These are phyloP conservation scores for Xerus rutilus DNA, from an alignment of 2,797 vertebrate species.

Conservation along the genomic window DNA sequence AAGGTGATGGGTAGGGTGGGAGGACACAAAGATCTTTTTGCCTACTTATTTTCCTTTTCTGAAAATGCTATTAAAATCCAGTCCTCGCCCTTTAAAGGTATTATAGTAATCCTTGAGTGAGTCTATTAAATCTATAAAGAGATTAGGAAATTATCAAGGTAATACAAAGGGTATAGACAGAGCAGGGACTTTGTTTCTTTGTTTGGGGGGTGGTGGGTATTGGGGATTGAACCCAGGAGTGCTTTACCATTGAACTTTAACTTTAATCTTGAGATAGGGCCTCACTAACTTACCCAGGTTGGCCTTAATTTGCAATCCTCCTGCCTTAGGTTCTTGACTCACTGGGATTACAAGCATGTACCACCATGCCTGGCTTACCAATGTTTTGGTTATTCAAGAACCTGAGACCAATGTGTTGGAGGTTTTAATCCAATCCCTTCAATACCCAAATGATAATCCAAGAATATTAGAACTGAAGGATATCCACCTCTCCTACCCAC, in stretches of 20 bases:
- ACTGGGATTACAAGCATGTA: too few species aligned
- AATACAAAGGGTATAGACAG: background rate
- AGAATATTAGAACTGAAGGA: background rate
- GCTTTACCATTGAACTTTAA: too few species aligned
- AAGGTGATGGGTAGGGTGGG: background rate
- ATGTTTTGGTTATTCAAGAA: background rate
- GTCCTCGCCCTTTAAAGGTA: background rate
- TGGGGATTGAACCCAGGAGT: too few species aligned
- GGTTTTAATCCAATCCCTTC: background rate
- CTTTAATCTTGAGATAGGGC: too few species aligned
- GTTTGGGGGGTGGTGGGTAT: too few species aligned
- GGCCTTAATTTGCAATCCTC: too few species aligned
- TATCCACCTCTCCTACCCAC: background rate
- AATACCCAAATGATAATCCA: background rate
- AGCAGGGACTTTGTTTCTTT: background rate
- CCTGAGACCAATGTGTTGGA: background rate
- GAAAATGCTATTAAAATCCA: background rate
- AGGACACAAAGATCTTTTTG: background rate
- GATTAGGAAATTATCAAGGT: background rate
- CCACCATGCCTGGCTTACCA: background rate
- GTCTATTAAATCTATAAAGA: background rate
- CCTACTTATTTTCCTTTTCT: constrained; percentile 12
- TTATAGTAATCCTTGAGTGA: background rate
- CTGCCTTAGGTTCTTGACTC: too few species aligned
- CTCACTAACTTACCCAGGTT: too few species aligned